Evolutionary conservation across 1,140 invertebrate species (phyloP).

Genomic region (Oryctes rhinoceros): DNA sequence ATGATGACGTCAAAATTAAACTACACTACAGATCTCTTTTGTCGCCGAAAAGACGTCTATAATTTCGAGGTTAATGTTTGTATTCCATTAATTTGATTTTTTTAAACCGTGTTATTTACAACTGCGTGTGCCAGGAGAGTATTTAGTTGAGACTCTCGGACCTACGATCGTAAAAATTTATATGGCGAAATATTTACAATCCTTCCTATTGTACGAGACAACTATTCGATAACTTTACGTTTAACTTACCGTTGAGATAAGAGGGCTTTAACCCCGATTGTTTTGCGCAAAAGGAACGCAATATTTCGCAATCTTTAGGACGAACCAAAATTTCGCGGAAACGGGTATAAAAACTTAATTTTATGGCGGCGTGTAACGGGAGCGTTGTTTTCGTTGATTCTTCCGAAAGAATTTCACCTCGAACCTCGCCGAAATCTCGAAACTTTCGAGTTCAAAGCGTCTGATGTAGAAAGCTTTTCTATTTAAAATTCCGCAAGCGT

Average conservation of each 20-base stretch:
- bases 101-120: no score
- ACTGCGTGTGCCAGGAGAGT: no score
- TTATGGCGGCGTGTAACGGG: neutral
- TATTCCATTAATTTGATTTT: no score
- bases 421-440: neutral
- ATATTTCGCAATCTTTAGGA: neutral
- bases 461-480: neutral
- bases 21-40: no score
- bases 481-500: constrained; percentile 1
- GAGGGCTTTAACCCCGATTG: neutral
- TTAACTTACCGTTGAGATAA: neutral
- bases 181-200: no score
- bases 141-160: no score
- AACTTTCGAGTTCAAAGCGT: neutral
- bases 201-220: no score
- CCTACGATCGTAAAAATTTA: no score
- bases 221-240: no score
- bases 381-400: neutral
- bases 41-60: no score
- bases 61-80: no score
- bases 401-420: constrained; percentile 1
- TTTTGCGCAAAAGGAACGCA: neutral
- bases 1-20: no score
- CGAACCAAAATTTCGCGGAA: neutral
- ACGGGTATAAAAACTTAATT: neutral